Conservation (phyloP, 2,888 invertebrate species). For the Amiota mariae region DNA sequence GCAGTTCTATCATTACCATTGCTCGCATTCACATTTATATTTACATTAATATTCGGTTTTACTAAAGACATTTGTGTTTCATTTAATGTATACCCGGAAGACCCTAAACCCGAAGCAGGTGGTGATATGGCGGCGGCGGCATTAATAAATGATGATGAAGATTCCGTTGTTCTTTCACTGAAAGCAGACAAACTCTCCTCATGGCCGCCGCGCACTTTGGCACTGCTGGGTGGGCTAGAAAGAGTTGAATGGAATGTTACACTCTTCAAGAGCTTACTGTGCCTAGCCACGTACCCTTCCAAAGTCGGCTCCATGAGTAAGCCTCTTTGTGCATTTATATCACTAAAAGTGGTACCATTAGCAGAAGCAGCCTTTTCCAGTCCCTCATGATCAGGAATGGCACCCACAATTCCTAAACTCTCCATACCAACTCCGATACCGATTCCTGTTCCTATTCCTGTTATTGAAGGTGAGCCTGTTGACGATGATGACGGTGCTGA, state of each 20-base stretch:
- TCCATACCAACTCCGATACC: not conserved
- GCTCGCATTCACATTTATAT: not conserved
- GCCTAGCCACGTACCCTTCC: slow-evolving; percentile 91
- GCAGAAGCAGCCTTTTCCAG: slow-evolving; percentile 44
- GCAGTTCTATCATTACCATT: not conserved
- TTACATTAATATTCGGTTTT: too few species aligned
- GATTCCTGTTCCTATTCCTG: not conserved
- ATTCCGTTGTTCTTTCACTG: slow-evolving; percentile 10
- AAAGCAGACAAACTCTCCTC: slow-evolving; percentile 15
- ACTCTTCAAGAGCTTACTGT: slow-evolving; percentile 90
- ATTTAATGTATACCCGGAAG: too few species aligned
- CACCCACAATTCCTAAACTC: not conserved
- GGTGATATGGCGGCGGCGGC: slow-evolving; percentile 7
- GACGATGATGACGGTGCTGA: slow-evolving; percentile 20
- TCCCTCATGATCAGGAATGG: slow-evolving; percentile 42
- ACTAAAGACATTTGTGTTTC: too few species aligned
- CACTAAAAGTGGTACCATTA: slow-evolving; percentile 28
- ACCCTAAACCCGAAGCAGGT: too few species aligned
- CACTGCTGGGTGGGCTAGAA: slow-evolving; percentile 83
- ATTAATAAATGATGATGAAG: not conserved
- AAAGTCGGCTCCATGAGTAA: slow-evolving; percentile 87
- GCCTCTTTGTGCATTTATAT: slow-evolving; percentile 72
- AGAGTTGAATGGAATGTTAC: slow-evolving; percentile 91
- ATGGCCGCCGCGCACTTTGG: slow-evolving; percentile 54
- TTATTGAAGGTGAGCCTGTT: not conserved